Conservation (phyloP, 1,140 invertebrate species). For the Halyomorpha halys region DNA sequence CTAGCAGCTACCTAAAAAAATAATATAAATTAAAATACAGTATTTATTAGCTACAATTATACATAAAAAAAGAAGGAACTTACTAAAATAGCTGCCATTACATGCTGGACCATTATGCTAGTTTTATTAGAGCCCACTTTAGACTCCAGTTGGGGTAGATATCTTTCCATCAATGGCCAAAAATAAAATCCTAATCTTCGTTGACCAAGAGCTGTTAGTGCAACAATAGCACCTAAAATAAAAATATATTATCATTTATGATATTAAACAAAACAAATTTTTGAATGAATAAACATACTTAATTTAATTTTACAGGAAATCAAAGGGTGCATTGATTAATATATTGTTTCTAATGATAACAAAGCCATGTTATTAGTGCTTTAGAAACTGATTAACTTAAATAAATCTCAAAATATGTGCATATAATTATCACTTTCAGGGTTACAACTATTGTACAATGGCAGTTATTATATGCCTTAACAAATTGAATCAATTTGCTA, state of each 20-base stretch:
- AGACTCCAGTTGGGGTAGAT: constrained; percentile 23
- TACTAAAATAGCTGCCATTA: constrained; percentile 27
- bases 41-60: not conserved
- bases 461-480: too few species aligned
- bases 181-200: constrained; percentile 24
- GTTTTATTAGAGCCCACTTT: constrained; percentile 14
- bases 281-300: too few species aligned
- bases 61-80: not conserved
- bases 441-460: too few species aligned
- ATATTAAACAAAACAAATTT: too few species aligned
- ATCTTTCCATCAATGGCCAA: constrained; percentile 29
- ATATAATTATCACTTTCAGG: too few species aligned
- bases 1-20: constrained; percentile 25
- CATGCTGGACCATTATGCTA: constrained; percentile 24
- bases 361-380: too few species aligned
- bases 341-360: too few species aligned
- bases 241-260: not conserved
- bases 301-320: too few species aligned
- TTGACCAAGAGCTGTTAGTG: constrained; percentile 26
- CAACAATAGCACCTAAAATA: constrained; percentile 25
- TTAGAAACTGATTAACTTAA: too few species aligned
- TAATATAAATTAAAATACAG: not conserved
- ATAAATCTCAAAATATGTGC: too few species aligned
- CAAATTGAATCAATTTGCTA: too few species aligned
- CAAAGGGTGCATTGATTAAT: too few species aligned